These are phyloP conservation scores for Corvus cornix DNA, from an alignment of 2,113 vertebrate species.

Conservation along the genomic window DNA sequence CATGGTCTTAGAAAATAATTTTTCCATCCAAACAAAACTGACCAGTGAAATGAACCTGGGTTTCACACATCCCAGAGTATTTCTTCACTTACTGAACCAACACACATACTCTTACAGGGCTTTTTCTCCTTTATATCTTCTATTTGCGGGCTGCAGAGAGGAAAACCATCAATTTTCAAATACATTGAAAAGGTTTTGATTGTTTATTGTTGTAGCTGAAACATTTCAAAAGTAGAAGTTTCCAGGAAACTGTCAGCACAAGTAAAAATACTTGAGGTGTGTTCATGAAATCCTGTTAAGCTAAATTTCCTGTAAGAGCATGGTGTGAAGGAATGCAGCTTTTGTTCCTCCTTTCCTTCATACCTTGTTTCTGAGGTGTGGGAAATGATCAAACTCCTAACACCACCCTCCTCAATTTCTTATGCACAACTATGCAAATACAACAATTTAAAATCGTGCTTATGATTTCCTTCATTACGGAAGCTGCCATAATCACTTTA, in stretches of 20 bases:
- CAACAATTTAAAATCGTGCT: not conserved
- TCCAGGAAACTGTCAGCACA: not conserved
- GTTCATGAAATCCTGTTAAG: not conserved
- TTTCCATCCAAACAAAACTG: not conserved
- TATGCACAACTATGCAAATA: not conserved
- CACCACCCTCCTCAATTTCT: not conserved
- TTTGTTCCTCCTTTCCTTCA: not conserved
- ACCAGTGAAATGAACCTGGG: not conserved
- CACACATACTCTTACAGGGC: fast-evolving
- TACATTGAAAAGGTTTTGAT: not conserved
- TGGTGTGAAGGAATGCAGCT: not conserved
- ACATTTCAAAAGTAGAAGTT: not conserved
- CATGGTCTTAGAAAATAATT: not conserved
- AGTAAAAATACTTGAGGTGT: not conserved
- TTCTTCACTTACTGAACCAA: not conserved
- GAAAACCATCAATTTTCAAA: not conserved
- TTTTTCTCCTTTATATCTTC: not conserved
- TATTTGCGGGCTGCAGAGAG: not conserved
- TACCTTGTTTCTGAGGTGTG: not conserved
- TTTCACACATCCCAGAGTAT: not conserved
- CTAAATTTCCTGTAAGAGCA: not conserved
- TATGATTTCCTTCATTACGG: slow-evolving; percentile 8
- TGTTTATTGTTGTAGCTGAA: not conserved
- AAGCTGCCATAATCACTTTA: slow-evolving; percentile 16
- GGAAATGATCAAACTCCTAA: not conserved